phyloP scores from a whole-genome alignment of 2,888 invertebrate genomes.

The Lasioglossum lativentre region DNA sequence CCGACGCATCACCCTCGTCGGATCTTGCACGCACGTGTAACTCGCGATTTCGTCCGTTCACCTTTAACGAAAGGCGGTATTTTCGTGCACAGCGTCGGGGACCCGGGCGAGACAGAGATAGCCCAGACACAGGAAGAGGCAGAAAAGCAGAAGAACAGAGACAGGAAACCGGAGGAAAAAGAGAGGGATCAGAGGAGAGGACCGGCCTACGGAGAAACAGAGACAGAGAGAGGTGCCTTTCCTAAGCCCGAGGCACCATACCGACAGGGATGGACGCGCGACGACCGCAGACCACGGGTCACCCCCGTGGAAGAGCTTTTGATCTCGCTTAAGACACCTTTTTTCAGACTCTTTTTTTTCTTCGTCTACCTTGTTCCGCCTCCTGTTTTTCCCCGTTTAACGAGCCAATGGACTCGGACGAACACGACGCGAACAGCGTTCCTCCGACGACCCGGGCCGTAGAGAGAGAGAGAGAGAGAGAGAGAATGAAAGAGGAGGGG shows the following conservation, averaged over 20 bases:
- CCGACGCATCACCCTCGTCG: conserved; percentile 55
- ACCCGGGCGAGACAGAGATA: conserved; percentile 33
- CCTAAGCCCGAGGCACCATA: conserved; percentile 51
- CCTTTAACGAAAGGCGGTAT: conserved; percentile 76
- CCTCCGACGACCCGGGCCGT: neutral
- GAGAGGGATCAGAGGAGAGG: neutral
- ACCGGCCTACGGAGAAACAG: conserved; percentile 8
- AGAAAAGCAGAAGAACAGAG: conserved; percentile 29
- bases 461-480: neutral
- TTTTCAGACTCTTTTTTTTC: conserved; percentile 66
- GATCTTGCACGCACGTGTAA: conserved; percentile 73
- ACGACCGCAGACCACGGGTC: conserved; percentile 66
- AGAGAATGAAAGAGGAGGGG: neutral
- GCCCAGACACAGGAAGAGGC: conserved; percentile 38
- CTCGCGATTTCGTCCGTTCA: conserved; percentile 75
- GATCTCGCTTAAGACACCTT: conserved; percentile 73
- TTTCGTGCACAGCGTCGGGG: conserved; percentile 58
- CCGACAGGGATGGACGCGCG: conserved; percentile 70
- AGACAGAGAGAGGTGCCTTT: conserved; percentile 51
- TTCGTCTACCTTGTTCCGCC: conserved; percentile 45
- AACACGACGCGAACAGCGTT: conserved; percentile 38
- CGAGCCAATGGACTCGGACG: conserved; percentile 62
- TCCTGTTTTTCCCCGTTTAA: conserved; percentile 49
- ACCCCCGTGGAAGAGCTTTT: conserved; percentile 75
- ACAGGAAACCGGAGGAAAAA: conserved; percentile 5